These are phyloP conservation scores for Leptopilina myrica DNA, from an alignment of 2,888 invertebrate genomes.

Conservation along the genomic window DNA sequence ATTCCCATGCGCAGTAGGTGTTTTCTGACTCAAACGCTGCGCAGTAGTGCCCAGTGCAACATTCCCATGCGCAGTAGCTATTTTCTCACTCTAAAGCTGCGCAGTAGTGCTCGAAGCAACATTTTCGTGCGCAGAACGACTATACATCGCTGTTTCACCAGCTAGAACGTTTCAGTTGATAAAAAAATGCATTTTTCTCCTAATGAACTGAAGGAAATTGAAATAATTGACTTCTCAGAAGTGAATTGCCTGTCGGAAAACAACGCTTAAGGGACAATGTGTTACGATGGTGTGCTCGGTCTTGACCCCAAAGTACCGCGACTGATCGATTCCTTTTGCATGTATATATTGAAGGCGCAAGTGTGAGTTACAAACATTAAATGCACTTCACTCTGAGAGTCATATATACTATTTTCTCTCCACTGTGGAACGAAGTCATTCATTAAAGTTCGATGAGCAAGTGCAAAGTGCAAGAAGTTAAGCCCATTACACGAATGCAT, in stretches of 20 bases:
- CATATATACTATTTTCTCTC: conserved; percentile 36
- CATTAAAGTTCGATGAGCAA: conserved; percentile 51
- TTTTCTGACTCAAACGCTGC: no score
- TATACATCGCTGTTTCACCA: no score
- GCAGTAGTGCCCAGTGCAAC: no score
- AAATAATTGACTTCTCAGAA: neutral
- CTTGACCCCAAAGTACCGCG: conserved; percentile 50
- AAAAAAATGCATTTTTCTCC: no score
- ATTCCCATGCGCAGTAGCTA: no score
- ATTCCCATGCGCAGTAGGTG: no score
- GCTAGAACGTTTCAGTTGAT: no score
- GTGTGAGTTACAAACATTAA: conserved; percentile 29
- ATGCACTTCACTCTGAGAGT: conserved; percentile 47
- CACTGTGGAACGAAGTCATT: conserved; percentile 47
- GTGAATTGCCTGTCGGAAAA: neutral
- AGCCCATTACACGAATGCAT: conserved; percentile 68
- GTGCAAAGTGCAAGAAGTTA: conserved; percentile 53
- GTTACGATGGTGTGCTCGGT: conserved; percentile 41
- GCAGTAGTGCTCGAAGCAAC: no score
- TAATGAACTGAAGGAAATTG: neutral
- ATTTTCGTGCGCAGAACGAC: no score
- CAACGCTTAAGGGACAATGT: conserved; percentile 46
- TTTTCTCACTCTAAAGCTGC: no score
- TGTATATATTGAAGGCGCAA: conserved; percentile 44
- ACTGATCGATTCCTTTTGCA: conserved; percentile 47